Conservation (phyloP, 2,113 vertebrate genomes). For the Hypocryptadius cinnamomeus region DNA sequence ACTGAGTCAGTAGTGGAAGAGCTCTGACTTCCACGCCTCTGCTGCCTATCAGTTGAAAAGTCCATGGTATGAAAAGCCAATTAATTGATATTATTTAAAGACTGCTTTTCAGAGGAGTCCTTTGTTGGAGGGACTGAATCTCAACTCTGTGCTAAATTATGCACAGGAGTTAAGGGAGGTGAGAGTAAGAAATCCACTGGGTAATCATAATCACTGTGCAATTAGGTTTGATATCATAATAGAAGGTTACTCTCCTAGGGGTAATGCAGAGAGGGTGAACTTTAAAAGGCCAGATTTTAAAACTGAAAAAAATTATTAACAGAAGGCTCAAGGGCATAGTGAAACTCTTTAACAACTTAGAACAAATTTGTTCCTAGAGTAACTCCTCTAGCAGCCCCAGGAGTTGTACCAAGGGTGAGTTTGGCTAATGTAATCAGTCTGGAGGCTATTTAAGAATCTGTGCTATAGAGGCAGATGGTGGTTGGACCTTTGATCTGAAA, state of each 20-base stretch:
- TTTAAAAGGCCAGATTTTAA: conserved; percentile 61
- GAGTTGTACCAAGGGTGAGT: conserved; percentile 25
- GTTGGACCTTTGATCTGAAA: conserved; percentile 15
- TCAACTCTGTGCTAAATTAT: conserved; percentile 29
- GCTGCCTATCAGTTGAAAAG: not conserved
- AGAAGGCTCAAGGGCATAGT: conserved; percentile 60
- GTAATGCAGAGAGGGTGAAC: conserved; percentile 56
- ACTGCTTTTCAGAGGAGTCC: not conserved
- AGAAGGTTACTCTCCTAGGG: conserved; percentile 57
- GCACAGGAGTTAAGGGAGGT: conserved; percentile 41
- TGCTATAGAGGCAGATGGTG: conserved; percentile 3
- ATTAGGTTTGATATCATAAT: conserved; percentile 64
- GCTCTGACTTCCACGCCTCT: not conserved
- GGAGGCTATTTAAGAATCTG: conserved; percentile 11
- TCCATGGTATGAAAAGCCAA: not conserved
- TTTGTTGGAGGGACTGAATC: not conserved
- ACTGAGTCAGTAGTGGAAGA: not conserved
- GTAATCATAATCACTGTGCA: conserved; percentile 52
- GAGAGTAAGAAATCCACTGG: conserved; percentile 46
- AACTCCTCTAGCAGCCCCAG: not conserved
- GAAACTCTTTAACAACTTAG: conserved; percentile 41
- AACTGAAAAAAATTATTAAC: conserved; percentile 55
- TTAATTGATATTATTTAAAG: conserved; percentile 49
- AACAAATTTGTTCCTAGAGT: conserved; percentile 35
- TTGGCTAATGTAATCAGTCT: conserved; percentile 36